Base-by-base conservation (phyloP, 1,140 invertebrate species). In the Anoplolepis gracilipes region DNA sequence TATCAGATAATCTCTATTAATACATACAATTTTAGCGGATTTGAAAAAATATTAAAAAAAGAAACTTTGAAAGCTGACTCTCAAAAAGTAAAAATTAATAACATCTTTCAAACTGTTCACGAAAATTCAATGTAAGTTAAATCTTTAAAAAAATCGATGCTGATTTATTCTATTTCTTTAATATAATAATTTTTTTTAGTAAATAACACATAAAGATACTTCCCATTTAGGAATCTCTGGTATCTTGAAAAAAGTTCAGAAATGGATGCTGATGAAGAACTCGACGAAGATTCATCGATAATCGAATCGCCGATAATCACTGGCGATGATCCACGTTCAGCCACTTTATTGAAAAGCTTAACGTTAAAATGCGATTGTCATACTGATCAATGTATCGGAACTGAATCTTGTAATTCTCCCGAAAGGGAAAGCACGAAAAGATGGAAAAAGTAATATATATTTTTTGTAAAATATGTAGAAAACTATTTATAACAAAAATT, bases 331-430 rank as follows among this genome's bases (percentile, higher is more conserved):
- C 88, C 64, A 0, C 77, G 72, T 1, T 59, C 75, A 2, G 16
- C 16, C 13, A 84, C 62, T 11, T 79, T 88, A 1, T 33, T 86
- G 28, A 78, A 82, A n/a, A 88, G n/a, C 11, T 25, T 87, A 13
- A 49, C 87, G 33, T 28, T 82, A 13, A 87, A 85, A 39, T 87
- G 70, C 3, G 65, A 87, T 0, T 90, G 77, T 30, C 77, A 53
- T 28, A 33, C 64, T 30, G 2, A 55, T 78, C 7, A 61, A 87
- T 13, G 25, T 25, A 49, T 13, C 3, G 77, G 88, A 11, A 87
- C 76, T 4, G 88, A 90, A 53, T 82, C 42, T 10, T 85, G 73
- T 19, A 90, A 59, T 19, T 87, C 85, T 64, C 72, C 7, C 55
- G 75, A 13, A 28, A 61, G 2, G 36, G 78, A 42, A 70, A 73